phyloP scores from a whole-genome alignment of 2,797 vertebrate genomes.

The Myotis findleyi region DNA sequence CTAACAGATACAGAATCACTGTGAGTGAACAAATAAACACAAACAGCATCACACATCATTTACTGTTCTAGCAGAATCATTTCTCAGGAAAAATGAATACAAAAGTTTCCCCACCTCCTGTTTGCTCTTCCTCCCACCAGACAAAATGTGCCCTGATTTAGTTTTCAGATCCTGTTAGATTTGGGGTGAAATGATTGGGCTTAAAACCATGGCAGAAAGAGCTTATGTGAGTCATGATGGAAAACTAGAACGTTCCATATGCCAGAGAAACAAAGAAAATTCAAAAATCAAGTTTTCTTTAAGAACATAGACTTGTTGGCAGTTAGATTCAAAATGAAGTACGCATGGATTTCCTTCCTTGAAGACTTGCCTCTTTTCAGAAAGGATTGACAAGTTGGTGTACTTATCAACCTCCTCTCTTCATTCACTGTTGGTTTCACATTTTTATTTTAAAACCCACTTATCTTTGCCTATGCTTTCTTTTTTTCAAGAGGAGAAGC shows the following conservation, averaged over 20 bases:
- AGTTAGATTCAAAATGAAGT: conserved; percentile 44
- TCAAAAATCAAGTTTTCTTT: conserved; percentile 43
- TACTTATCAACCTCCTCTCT: neutral
- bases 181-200: neutral
- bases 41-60: conserved; percentile 9
- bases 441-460: conserved; percentile 32
- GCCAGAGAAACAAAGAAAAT: conserved; percentile 58
- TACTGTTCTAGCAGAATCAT: neutral
- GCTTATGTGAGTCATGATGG: conserved; percentile 19
- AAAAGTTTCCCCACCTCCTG: neutral
- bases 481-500: neutral
- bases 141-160: neutral
- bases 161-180: conserved; percentile 41
- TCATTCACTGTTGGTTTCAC: neutral
- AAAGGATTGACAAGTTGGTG: neutral
- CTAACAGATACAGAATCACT: neutral
- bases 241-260: conserved; percentile 10
- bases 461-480: neutral
- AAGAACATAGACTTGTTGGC: conserved; percentile 21
- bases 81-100: neutral
- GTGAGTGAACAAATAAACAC: conserved; percentile 39
- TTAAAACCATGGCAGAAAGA: conserved; percentile 23
- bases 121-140: neutral
- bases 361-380: neutral
- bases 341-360: neutral